Evolutionary conservation across 2,797 vertebrate genomes (phyloP), one percentile per base, ranked within the genome.

Genomic region (Chromis chromis): DNA sequence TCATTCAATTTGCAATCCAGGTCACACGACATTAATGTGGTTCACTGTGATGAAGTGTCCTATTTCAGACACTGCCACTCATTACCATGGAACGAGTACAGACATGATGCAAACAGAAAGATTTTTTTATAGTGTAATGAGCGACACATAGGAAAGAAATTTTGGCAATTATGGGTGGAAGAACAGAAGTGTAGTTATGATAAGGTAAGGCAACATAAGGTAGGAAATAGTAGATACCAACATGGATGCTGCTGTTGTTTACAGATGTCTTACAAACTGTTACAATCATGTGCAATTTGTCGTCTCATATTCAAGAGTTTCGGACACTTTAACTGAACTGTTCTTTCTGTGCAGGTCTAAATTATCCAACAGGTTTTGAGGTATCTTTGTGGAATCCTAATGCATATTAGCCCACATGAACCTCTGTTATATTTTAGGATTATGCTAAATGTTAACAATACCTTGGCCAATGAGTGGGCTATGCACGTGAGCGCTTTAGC

Each of bases 41-140:
- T 31, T 24, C 55, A 72, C 27, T 7, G 21, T 52, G 9, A 54
- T 63, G 31, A 76, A 57, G n/a, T 33, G 27, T 14, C 63, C 33
- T 6, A 33, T 64, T 75, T 25, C 2, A 25, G 25, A 25, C 25
- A 25, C 25, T 36, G n/a, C 17, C 36, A 48, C 65, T 1, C 48
- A 6, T 36, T 44, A 3, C 14, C 28, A 21, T 42, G 25, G 33
- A 36, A 54, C 19, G 1, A 8, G 14, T 28, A 17, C 28, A 55
- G 56, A 56, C 1, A 49, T 8, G 9, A 49, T 21, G n/a, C n/a
- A 6, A 59, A 12, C 33, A 11, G 9, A 36, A 33, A 1, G 9
- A 36, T 36, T 36, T 6, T 7, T 19, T 6, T 8, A n/a, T n/a
- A 14, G 4, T 9, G 17, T 46, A 1, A 40, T 4, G 4, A 40